Evolutionary conservation across 2,888 invertebrate genomes (phyloP).

Genomic region (Tortricodes alternella): DNA sequence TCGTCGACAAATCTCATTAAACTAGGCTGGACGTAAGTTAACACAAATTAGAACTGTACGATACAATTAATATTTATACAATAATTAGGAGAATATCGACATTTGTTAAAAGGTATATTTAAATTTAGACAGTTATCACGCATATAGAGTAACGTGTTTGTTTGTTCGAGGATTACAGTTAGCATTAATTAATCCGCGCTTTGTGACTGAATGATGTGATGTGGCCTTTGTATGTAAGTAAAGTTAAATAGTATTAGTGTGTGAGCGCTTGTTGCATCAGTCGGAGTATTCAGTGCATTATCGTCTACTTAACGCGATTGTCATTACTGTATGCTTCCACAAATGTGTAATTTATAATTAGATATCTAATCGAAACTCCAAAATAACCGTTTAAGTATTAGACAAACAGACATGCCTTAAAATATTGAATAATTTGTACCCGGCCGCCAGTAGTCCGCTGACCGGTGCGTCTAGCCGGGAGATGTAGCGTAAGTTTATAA

Average conservation of each 20-base stretch:
- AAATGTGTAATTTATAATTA: constrained; percentile 58
- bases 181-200: constrained; percentile 71
- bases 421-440: constrained; percentile 41
- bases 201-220: constrained; percentile 82
- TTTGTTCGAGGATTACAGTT: constrained; percentile 62
- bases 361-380: constrained; percentile 54
- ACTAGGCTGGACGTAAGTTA: constrained; percentile 56
- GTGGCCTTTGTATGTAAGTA: constrained; percentile 81
- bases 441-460: constrained; percentile 16
- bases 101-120: constrained; percentile 61
- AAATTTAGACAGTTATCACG: constrained; percentile 39
- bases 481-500: constrained; percentile 23
- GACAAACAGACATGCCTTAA: constrained; percentile 66
- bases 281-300: constrained; percentile 59
- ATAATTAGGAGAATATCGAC: constrained; percentile 59
- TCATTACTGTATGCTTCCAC: constrained; percentile 70
- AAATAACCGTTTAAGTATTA: constrained; percentile 69
- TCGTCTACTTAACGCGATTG: constrained; percentile 57
- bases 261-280: constrained; percentile 77
- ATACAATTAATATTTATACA: constrained; percentile 62
- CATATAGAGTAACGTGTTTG: constrained; percentile 41
- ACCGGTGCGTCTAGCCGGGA: not conserved
- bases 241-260: constrained; percentile 65
- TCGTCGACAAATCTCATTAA: constrained; percentile 58
- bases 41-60: constrained; percentile 62